Conservation (phyloP, 2,113 vertebrate genomes). For the Chrysochloris asiatica region DNA sequence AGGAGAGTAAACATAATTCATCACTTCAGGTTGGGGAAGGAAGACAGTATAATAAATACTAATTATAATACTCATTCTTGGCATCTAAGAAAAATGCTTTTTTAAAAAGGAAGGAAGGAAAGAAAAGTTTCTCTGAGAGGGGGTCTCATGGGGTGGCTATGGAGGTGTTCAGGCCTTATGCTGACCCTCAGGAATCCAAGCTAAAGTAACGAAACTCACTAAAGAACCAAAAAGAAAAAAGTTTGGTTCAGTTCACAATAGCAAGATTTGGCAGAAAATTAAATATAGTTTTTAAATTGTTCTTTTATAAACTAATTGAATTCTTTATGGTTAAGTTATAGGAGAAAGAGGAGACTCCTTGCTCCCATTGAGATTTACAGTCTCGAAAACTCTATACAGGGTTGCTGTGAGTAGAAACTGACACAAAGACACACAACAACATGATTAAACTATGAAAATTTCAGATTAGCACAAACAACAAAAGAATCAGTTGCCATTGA, state of each 20-base stretch:
- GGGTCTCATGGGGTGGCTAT: background rate
- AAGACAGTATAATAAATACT: slow-evolving; percentile 74
- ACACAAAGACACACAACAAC: no score
- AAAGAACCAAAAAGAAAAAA: background rate
- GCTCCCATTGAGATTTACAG: no score
- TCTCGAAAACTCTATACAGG: no score
- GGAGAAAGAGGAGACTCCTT: no score
- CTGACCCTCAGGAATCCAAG: background rate
- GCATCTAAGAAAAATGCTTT: slow-evolving; percentile 64
- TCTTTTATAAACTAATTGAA: background rate
- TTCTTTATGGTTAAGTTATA: background rate
- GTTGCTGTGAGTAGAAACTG: no score
- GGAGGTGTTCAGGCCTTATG: background rate
- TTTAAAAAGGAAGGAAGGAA: slow-evolving; percentile 12
- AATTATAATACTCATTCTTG: slow-evolving; percentile 60
- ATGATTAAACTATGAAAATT: no score
- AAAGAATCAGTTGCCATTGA: no score
- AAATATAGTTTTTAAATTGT: background rate
- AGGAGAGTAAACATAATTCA: slow-evolving; percentile 16
- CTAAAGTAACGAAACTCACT: background rate
- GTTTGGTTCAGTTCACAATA: background rate
- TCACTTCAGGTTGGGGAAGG: slow-evolving; percentile 42
- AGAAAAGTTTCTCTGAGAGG: slow-evolving; percentile 20
- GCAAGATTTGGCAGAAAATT: background rate
- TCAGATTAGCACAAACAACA: no score